Evolutionary conservation across 1,140 invertebrate genomes (phyloP), one percentile per base, ranked within the genome.

Genomic region (Drosophila yakuba): DNA sequence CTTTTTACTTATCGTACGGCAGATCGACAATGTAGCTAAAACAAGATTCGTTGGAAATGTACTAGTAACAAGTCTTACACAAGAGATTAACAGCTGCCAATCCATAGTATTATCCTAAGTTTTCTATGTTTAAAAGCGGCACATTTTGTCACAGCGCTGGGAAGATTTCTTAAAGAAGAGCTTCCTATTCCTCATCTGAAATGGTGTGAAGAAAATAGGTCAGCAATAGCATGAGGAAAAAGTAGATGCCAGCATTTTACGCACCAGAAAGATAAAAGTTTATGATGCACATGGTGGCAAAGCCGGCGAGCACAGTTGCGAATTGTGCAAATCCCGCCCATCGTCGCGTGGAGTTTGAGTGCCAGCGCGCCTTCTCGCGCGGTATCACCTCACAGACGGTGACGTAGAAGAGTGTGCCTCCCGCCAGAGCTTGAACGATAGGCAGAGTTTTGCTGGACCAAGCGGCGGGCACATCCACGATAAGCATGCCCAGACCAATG

Each of bases 321-420:
- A 96, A 94, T 85, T 96, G 95, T 0, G 94, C 64, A 48, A 95
- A 81, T 14, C 95, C 95, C 4, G 95, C 95, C 11, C 82, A 80
- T 39, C 93, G 93, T 32, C 91, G 92, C 3, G 66, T 15, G 23
- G 91, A 80, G 66, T 90, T 93, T 51, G 93, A 93, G 77, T 96
- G 95, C 94, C 95, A 95, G 62, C 94, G 93, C 44, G 94, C 94
- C 55, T 96, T 93, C 92, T 97, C 96, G 43, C 96, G 93, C 0
- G 96, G 97, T 23, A 99, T 93, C 23, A 99, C 96, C 93, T 99
- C 98, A 91, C 97, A 97, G 36, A 98, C 97, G 0, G 97, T 98
- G 43, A 98, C 97, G 92, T 98, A 99, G 0, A 99, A 93, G 47
- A 99, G 95, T 2, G 97, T 98, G 44, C 98, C 98, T 44, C 96